A percentile compares a stretch with the other conserved stretches of the same genome.
Conservation (phyloP, 2,888 invertebrate genomes). For the Ophioninae sp. region DNA sequence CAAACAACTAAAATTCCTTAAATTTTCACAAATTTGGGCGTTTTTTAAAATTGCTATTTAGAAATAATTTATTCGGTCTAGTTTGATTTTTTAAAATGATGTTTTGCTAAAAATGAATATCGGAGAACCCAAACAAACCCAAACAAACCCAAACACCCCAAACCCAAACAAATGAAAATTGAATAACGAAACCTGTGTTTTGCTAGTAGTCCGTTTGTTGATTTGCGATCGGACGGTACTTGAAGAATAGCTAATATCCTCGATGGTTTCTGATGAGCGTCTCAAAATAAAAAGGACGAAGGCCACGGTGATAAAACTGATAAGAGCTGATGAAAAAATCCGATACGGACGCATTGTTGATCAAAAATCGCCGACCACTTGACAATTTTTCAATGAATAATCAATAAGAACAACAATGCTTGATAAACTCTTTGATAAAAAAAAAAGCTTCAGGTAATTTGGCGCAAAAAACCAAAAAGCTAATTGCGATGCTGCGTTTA, state of each 20-base stretch:
- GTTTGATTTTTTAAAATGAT: no score
- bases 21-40: no score
- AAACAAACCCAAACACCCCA: no score
- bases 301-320: conserved; percentile 67
- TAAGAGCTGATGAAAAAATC: conserved; percentile 64
- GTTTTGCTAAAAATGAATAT: no score
- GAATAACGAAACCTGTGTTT: conserved; percentile 46
- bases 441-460: conserved; percentile 25
- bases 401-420: conserved; percentile 4
- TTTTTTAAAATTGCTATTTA: no score
- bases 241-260: conserved; percentile 30
- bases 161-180: no score
- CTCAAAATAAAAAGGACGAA: conserved; percentile 69
- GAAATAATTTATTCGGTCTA: no score
- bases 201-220: conserved; percentile 44
- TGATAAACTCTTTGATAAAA: neutral
- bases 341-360: conserved; percentile 72
- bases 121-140: no score
- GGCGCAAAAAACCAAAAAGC: neutral
- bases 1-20: no score
- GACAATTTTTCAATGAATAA: conserved; percentile 20
- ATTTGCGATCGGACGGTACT: conserved; percentile 11
- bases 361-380: neutral
- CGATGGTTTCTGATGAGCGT: conserved; percentile 57
- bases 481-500: conserved; percentile 40